Conservation (phyloP, 2,888 invertebrate species). For the Nemapogon koenigi region DNA sequence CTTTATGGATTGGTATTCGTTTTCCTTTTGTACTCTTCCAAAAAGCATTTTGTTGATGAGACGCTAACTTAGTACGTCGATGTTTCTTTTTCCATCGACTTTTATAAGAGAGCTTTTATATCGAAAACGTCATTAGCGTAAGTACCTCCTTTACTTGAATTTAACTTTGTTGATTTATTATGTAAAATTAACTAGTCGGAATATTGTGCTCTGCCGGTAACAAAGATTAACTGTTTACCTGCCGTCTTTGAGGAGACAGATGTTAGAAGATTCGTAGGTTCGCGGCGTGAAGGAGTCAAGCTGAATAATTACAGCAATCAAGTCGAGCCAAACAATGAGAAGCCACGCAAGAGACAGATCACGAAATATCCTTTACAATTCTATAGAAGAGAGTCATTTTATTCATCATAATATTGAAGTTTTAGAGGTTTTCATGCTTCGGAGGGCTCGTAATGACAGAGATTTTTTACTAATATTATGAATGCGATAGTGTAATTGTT, state of each 20-base stretch:
- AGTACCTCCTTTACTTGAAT: too few relatives aligned
- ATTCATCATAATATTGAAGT: too few relatives aligned
- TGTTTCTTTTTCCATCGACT: slow-evolving; percentile 16
- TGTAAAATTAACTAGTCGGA: too few relatives aligned
- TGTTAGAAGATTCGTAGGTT: slow-evolving; percentile 1
- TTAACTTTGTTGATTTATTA: too few relatives aligned
- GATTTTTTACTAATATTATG: too few relatives aligned
- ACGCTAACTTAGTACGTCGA: slow-evolving; percentile 25
- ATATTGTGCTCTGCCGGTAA: too few relatives aligned
- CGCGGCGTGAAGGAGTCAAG: slow-evolving; percentile 27
- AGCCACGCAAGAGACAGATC: neutral
- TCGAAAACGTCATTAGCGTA: too few relatives aligned
- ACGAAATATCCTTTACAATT: slow-evolving; percentile 5
- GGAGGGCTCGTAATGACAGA: too few relatives aligned
- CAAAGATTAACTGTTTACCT: neutral
- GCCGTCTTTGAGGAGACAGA: neutral
- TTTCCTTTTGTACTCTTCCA: slow-evolving; percentile 27
- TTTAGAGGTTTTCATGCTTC: too few relatives aligned
- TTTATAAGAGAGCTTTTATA: slow-evolving; percentile 1
- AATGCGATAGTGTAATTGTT: too few relatives aligned
- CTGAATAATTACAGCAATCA: slow-evolving; percentile 53
- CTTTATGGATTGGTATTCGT: slow-evolving; percentile 36
- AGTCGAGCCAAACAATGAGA: slow-evolving; percentile 35
- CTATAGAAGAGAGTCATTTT: too few relatives aligned
- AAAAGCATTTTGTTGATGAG: slow-evolving; percentile 31